These are phyloP conservation scores for Caiman crocodilus DNA, from an alignment of 2,797 vertebrate genomes.

Conservation along the genomic window DNA sequence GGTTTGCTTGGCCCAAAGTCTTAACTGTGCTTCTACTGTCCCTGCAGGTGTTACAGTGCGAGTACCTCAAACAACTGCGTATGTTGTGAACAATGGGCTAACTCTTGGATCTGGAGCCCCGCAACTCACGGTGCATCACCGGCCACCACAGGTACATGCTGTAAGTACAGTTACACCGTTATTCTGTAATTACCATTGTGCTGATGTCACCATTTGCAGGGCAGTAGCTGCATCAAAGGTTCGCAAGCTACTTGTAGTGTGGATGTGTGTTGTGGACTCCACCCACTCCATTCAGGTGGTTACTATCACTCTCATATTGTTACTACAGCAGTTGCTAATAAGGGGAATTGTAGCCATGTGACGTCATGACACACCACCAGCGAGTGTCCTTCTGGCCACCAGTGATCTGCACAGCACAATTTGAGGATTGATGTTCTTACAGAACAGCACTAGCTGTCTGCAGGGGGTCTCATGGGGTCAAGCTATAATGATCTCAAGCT, in stretches of 20 bases:
- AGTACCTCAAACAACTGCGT: slow-evolving; percentile 87
- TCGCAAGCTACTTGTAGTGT: background rate
- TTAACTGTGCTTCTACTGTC: background rate
- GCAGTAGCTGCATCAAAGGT: background rate
- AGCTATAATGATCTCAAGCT: too few species aligned
- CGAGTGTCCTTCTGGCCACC: background rate
- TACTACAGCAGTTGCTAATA: background rate
- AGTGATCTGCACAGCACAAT: background rate
- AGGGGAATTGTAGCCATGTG: background rate
- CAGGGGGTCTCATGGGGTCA: background rate
- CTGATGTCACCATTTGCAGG: background rate
- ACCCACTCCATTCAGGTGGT: accelerated
- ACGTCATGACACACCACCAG: background rate
- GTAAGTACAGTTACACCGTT: slow-evolving; percentile 62
- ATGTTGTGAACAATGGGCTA: slow-evolving; percentile 83
- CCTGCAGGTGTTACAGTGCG: slow-evolving; percentile 85
- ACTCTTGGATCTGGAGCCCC: slow-evolving; percentile 83
- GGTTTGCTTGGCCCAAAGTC: background rate
- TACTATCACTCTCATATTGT: background rate
- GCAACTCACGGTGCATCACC: slow-evolving; percentile 92
- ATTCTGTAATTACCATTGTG: background rate
- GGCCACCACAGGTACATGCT: slow-evolving; percentile 87
- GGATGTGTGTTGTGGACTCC: background rate
- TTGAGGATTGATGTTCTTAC: background rate
- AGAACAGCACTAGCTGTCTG: background rate